phyloP scores from a whole-genome alignment of 1,140 invertebrate genomes.

The Oppia nitens region DNA sequence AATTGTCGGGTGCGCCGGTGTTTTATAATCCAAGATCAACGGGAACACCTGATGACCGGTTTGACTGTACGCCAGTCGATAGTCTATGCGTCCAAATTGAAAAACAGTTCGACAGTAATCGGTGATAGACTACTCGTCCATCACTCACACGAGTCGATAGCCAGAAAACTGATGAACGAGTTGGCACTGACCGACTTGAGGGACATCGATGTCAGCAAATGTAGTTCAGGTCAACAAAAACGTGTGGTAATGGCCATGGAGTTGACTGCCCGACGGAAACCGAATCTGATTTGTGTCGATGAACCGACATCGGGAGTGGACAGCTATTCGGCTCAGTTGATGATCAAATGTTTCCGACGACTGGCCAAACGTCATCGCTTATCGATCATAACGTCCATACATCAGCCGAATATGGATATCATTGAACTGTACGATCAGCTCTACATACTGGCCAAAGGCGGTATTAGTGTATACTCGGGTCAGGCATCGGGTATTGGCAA shows the following conservation, averaged over 20 bases:
- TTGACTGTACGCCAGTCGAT: background rate
- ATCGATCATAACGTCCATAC: no score
- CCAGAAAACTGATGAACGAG: background rate
- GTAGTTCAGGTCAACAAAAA: background rate
- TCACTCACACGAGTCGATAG: conserved; percentile 1
- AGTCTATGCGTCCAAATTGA: conserved; percentile 6
- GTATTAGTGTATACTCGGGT: conserved; percentile 3
- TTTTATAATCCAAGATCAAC: background rate
- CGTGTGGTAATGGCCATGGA: background rate
- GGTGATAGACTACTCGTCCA: no score
- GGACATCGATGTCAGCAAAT: background rate
- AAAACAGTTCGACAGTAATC: background rate
- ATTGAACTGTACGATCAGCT: conserved; percentile 7
- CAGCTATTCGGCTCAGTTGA: no score
- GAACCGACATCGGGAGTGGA: conserved; percentile 40
- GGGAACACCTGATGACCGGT: background rate
- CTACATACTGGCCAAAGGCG: conserved; percentile 3
- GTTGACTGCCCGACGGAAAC: background rate
- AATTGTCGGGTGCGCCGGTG: background rate
- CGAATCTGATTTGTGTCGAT: no score
- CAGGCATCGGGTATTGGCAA: conserved; percentile 3
- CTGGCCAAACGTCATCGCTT: no score
- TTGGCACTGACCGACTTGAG: background rate
- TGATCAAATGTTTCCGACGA: no score
- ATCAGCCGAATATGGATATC: conserved; percentile 1